Conservation (phyloP, 1,140 invertebrate species). For the Limonius californicus region DNA sequence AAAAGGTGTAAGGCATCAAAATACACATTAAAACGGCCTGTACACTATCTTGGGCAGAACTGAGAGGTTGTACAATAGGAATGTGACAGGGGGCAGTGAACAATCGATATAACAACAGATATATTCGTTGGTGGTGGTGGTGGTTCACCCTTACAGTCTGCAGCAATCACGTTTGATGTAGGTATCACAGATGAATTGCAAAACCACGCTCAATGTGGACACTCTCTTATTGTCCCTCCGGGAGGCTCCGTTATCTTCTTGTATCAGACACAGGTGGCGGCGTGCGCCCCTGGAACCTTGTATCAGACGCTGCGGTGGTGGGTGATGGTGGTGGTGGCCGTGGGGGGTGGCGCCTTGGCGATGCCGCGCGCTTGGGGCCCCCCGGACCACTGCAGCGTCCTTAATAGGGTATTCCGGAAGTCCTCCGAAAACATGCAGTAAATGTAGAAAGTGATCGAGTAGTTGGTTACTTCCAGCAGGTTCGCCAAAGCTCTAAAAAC, state of each 20-base stretch:
- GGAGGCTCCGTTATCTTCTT: not conserved
- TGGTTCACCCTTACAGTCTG: not conserved
- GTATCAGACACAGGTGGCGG: slow-evolving; percentile 2
- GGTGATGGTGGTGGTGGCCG: slow-evolving; percentile 41
- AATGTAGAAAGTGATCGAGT: slow-evolving; percentile 76
- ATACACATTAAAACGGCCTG: not conserved
- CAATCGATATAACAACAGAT: too few relatives aligned
- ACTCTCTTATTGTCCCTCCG: not conserved
- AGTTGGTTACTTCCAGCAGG: slow-evolving; percentile 69
- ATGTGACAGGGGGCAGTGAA: too few relatives aligned
- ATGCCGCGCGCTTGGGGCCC: slow-evolving; percentile 31
- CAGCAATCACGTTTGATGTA: not conserved
- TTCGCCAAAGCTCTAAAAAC: slow-evolving; percentile 71
- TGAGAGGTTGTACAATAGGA: not conserved
- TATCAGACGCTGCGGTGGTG: slow-evolving; percentile 27
- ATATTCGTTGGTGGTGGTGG: not conserved
- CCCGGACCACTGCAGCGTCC: slow-evolving; percentile 61
- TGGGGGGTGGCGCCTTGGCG: slow-evolving; percentile 35
- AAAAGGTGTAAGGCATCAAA: not conserved
- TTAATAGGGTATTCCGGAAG: slow-evolving; percentile 65
- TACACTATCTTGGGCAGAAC: not conserved
- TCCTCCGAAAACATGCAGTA: slow-evolving; percentile 75
- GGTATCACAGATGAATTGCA: not conserved
- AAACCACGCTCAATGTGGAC: not conserved
- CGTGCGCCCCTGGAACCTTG: slow-evolving; percentile 1